These are phyloP conservation scores for Carcharodon carcharias DNA, from an alignment of 2,797 vertebrate genomes.

Conservation along the genomic window DNA sequence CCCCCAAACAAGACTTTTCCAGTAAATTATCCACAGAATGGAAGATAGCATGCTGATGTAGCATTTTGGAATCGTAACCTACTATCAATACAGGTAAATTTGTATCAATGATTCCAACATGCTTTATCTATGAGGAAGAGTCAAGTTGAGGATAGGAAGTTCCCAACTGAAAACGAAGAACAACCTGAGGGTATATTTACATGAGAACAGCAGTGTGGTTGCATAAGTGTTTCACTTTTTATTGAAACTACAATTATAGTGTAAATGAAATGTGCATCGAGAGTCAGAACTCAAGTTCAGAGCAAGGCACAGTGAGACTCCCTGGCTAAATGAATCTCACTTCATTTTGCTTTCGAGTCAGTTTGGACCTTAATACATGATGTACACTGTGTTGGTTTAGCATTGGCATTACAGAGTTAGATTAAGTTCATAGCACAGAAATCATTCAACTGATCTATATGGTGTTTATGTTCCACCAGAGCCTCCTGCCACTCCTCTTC, in stretches of 20 bases:
- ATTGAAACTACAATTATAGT: not conserved
- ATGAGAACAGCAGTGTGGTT: not conserved
- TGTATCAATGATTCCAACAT: not conserved
- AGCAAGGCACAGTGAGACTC: not conserved
- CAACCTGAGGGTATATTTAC: not conserved
- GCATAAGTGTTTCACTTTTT: not conserved
- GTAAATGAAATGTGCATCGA: not conserved
- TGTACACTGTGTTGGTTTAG: not conserved
- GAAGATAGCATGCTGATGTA: not conserved
- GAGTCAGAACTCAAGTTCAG: not conserved
- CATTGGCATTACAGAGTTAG: not conserved
- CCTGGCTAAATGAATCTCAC: not conserved
- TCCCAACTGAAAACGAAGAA: not conserved
- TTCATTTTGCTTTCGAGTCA: not conserved
- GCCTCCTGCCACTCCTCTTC: not conserved
- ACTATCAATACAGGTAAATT: not conserved
- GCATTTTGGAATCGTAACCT: not conserved
- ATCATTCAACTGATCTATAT: not conserved
- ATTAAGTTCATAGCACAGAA: not conserved
- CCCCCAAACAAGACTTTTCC: not conserved
- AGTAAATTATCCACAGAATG: not conserved
- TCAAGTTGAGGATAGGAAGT: not conserved
- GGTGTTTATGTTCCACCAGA: not conserved
- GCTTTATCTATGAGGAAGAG: not conserved
- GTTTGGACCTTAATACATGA: not conserved